A percentile compares a stretch with the other conserved stretches of the same genome.
These are phyloP conservation scores for Machimus rusticus DNA, from an alignment of 2,888 invertebrate genomes.

Conservation along the genomic window DNA sequence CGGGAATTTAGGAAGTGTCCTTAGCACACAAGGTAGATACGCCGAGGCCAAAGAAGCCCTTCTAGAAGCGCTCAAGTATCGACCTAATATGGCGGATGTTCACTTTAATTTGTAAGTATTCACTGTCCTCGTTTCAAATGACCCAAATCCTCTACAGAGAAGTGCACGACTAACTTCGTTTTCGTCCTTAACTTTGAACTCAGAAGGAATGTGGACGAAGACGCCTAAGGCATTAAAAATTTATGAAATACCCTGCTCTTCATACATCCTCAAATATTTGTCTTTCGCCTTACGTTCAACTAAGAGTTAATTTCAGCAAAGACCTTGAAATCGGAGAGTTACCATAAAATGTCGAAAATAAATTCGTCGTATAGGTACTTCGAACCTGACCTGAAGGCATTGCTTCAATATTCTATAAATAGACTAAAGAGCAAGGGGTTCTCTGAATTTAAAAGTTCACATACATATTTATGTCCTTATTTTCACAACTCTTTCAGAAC, in stretches of 20 bases:
- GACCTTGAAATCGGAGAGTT: not conserved
- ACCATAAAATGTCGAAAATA: not conserved
- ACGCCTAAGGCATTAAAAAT: not conserved
- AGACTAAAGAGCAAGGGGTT: no score
- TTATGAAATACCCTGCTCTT: not conserved
- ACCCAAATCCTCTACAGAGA: not conserved
- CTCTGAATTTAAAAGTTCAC: no score
- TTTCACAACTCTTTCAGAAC: not conserved
- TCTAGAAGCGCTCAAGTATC: conserved; percentile 85
- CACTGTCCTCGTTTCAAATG: not conserved
- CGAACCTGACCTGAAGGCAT: no score
- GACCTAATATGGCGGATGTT: conserved; percentile 98
- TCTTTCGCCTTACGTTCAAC: not conserved
- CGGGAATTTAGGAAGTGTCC: conserved; percentile 95
- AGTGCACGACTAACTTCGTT: not conserved
- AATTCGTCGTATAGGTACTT: not conserved
- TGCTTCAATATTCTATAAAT: no score
- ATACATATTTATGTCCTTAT: not conserved
- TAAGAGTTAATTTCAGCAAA: not conserved
- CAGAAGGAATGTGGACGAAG: not conserved
- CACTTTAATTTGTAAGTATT: conserved; percentile 96
- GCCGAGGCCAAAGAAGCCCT: conserved; percentile 92
- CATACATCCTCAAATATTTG: not conserved
- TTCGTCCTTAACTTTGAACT: not conserved
- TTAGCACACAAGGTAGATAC: conserved; percentile 86